Conservation (phyloP, 2,113 vertebrate species). For the Thalassarche chlororhynchos region DNA sequence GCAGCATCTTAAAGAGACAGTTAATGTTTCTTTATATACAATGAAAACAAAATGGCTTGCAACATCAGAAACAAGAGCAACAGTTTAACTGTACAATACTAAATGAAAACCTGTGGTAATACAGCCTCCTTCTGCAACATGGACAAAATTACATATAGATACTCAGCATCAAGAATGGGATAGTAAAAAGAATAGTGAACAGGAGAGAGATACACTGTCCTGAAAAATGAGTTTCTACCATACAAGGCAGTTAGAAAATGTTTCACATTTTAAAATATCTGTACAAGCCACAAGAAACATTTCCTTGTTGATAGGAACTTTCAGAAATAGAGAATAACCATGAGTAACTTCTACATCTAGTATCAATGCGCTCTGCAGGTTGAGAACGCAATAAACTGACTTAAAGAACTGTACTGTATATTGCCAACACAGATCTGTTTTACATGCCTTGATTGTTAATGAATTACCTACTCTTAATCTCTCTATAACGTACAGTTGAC, state of each 20-base stretch:
- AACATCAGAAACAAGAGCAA: slow-evolving; percentile 82
- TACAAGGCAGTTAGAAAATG: slow-evolving; percentile 81
- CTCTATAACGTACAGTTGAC: slow-evolving; percentile 83
- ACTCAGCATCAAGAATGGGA: slow-evolving; percentile 77
- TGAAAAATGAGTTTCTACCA: slow-evolving; percentile 77
- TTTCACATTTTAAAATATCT: slow-evolving; percentile 83
- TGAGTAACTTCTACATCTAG: slow-evolving; percentile 74
- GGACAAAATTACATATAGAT: slow-evolving; percentile 79
- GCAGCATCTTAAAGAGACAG: slow-evolving; percentile 87
- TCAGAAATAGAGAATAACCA: slow-evolving; percentile 73
- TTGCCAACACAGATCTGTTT: slow-evolving; percentile 69
- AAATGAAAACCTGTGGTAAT: slow-evolving; percentile 75
- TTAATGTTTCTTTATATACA: slow-evolving; percentile 85
- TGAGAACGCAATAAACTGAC: slow-evolving; percentile 68
- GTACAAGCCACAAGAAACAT: slow-evolving; percentile 80
- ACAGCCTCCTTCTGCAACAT: slow-evolving; percentile 78
- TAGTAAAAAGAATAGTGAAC: slow-evolving; percentile 71
- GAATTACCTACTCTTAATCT: slow-evolving; percentile 71
- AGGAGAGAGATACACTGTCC: slow-evolving; percentile 74
- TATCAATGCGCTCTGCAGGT: slow-evolving; percentile 58
- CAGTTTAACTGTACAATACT: slow-evolving; percentile 82
- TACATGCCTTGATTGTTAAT: slow-evolving; percentile 76
- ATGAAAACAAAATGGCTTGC: slow-evolving; percentile 84
- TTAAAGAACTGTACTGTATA: slow-evolving; percentile 65
- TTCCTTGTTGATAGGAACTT: slow-evolving; percentile 75